Conservation (phyloP, 2,797 vertebrate genomes). For the Adrianichthys oophorus region DNA sequence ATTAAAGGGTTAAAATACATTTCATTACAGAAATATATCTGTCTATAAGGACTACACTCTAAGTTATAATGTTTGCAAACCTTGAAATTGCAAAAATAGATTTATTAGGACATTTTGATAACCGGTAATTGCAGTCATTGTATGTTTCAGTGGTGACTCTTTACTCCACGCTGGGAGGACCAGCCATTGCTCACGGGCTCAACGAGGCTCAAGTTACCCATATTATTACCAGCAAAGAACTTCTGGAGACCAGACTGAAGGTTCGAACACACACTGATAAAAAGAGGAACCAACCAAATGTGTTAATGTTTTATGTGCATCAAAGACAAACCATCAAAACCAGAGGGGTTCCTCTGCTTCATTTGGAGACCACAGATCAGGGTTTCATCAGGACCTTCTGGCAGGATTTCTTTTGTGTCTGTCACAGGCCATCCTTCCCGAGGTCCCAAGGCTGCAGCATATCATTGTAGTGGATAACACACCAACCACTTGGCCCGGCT, state of each 20-base stretch:
- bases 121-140: background rate
- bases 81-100: background rate
- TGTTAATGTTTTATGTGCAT: background rate
- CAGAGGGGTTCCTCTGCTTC: background rate
- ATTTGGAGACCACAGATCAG: background rate
- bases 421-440: slow-evolving; percentile 83
- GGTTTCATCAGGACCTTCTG: background rate
- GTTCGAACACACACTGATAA: slow-evolving; percentile 63
- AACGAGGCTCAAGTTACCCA: slow-evolving; percentile 91
- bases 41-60: background rate
- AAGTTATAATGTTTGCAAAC: background rate
- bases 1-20: too few species aligned
- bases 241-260: slow-evolving; percentile 91
- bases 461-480: slow-evolving; percentile 89
- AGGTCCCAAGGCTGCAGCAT: slow-evolving; percentile 85
- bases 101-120: background rate
- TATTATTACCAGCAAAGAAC: slow-evolving; percentile 92
- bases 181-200: slow-evolving; percentile 90
- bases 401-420: slow-evolving; percentile 11
- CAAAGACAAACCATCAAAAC: background rate
- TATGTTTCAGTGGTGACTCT: slow-evolving; percentile 87
- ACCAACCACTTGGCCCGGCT: slow-evolving; percentile 78
- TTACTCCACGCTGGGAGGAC: slow-evolving; percentile 91
- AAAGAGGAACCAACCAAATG: background rate
- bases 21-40: too few species aligned